Evolutionary conservation across 2,888 invertebrate species (phyloP).

Genomic region (Himalopsyche kuldschensis): DNA sequence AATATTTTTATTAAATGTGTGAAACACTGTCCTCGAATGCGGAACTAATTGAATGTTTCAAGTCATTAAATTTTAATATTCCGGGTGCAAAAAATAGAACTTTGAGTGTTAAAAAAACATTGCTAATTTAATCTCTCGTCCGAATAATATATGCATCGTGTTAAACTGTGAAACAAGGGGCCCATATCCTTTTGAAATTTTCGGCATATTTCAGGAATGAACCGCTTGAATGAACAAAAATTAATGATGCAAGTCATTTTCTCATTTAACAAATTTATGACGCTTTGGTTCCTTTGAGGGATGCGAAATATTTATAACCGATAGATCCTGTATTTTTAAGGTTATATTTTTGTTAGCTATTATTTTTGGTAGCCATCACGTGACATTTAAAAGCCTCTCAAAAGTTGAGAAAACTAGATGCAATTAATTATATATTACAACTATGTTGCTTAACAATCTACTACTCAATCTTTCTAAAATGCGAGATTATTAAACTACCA

Average conservation of each 20-base stretch:
- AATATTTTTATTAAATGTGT: not conserved
- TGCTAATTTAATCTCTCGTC: too few species aligned
- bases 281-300: not conserved
- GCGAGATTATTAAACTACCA: too few species aligned
- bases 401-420: too few species aligned
- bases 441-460: too few species aligned
- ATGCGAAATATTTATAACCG: not conserved
- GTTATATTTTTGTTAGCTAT: too few species aligned
- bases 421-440: too few species aligned
- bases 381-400: too few species aligned
- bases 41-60: not conserved
- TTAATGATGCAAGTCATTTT: constrained; percentile 21
- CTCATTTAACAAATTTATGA: constrained; percentile 25
- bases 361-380: too few species aligned
- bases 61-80: not conserved
- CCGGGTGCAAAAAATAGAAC: not conserved
- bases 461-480: too few species aligned
- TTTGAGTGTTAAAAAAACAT: too few species aligned
- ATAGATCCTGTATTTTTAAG: too few species aligned
- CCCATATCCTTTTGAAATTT: not conserved
- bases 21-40: not conserved
- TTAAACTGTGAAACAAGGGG: not conserved
- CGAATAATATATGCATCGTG: not conserved
- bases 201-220: constrained; percentile 15
- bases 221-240: constrained; percentile 18